phyloP scores from a whole-genome alignment of 30 jellyfish, hydroid and myxozoan genomes.

The Chrysaora quinquecirrha region DNA sequence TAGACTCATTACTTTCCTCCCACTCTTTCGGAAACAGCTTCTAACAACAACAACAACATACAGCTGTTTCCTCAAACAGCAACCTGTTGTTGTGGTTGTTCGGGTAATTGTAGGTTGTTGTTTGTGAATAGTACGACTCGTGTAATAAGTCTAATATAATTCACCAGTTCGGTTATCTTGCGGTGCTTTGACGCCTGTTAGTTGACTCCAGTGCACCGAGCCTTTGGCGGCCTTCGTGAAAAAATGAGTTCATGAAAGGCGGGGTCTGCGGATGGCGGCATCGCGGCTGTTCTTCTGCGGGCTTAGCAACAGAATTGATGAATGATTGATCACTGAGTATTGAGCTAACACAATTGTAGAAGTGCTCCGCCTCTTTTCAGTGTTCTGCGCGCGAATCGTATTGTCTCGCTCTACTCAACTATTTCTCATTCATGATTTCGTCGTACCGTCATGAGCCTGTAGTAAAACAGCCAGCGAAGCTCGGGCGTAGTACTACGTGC shows the following conservation, averaged over 20 bases:
- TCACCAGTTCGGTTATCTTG: too few species aligned
- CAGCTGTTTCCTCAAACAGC: too few species aligned
- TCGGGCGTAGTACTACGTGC: not conserved
- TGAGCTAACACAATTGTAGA: constrained; percentile 6
- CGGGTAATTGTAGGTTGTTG: too few species aligned
- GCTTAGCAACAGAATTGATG: not conserved
- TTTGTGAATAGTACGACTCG: too few species aligned
- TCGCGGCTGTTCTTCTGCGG: not conserved
- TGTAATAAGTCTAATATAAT: too few species aligned
- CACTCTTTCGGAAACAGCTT: too few species aligned
- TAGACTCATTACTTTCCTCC: too few species aligned
- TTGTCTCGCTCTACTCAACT: not conserved
- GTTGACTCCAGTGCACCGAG: not conserved
- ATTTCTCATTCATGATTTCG: constrained; percentile 4
- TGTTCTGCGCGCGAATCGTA: constrained; percentile 11
- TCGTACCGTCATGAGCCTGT: not conserved
- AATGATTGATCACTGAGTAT: not conserved
- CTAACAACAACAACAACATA: too few species aligned
- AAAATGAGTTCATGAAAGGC: not conserved
- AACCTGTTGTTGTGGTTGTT: too few species aligned
- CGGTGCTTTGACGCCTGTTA: not conserved
- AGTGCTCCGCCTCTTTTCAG: constrained; percentile 7
- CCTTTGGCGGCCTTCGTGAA: not conserved
- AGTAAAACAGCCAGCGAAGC: not conserved
- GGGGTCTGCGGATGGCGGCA: not conserved